Base-by-base conservation (phyloP, 2,888 invertebrate species). In the Orthonevra nobilis region DNA sequence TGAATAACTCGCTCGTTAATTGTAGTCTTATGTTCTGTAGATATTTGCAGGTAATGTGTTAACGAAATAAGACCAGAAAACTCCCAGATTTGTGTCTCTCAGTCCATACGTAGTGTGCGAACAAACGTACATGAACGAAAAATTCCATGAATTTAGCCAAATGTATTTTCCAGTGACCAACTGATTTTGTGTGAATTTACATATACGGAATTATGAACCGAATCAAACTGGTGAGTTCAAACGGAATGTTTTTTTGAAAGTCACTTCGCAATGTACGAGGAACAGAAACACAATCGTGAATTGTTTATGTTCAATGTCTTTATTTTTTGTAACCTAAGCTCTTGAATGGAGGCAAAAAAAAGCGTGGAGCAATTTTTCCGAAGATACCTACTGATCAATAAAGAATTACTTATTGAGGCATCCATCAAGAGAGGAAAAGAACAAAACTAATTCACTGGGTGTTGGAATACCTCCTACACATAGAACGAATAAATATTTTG, bases 401-500 rank as follows among this genome's bases (percentile, higher is more conserved):
- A 61, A 61, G 10, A 46, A 36, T 46, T 34, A 36, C 58, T 60
- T 44, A 60, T 44, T 60, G 58, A 14, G 32, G 10, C 60, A 46
- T 60, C 46, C 34, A 46, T 60, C 60, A 34, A 14, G 9, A 34
- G 23, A 44, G n/a, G n/a, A n/a, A n/a, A n/a, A n/a, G n/a, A n/a
- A n/a, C n/a, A n/a, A 60, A 60, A 60, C 58, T 44, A 44, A 60
- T 60, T 60, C 44, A 46, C 44, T 44, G 26, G 60, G 32, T 12
- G 34, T 23, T n/a, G 17, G 44, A 46, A 14, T 23, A 23, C 10
- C 2, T 7, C 20, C 9, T 40, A 42, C 26, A 30, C 28, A 48
- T 12, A 23, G 34, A 48, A 26, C 34, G 12, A 56, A 75, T 15
- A 48, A 75, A 69, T 60, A 60, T 68, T 60, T 61, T 60, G 23